Percentiles rank a stretch among this genome's conserved stretches.
phyloP scores from a whole-genome alignment of 2,888 invertebrate species.

The Alloplasta piceator region DNA sequence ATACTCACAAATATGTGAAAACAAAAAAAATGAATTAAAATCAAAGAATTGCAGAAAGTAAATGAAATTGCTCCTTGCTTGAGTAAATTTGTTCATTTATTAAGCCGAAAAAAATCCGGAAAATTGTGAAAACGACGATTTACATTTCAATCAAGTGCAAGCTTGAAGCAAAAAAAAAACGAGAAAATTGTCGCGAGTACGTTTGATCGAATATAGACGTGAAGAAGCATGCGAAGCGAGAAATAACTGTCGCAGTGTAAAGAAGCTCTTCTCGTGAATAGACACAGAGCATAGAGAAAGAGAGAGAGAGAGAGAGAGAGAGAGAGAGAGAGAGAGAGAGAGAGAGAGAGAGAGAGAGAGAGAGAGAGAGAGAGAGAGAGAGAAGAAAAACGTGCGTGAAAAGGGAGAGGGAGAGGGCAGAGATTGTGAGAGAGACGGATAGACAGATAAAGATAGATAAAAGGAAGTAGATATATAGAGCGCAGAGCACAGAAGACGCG shows the following conservation, averaged over 20 bases:
- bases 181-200: not conserved
- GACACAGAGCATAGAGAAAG: slow-evolving; percentile 8
- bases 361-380: slow-evolving; percentile 58
- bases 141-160: not conserved
- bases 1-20: no score
- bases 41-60: no score
- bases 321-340: not conserved
- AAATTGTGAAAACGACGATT: not conserved
- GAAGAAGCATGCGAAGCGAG: slow-evolving; percentile 31
- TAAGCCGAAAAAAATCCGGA: not conserved
- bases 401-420: not conserved
- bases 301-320: not conserved
- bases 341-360: slow-evolving; percentile 42
- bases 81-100: not conserved
- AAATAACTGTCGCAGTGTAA: slow-evolving; percentile 54
- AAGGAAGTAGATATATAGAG: slow-evolving; percentile 42
- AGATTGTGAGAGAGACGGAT: slow-evolving; percentile 48
- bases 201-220: not conserved
- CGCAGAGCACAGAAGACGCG: slow-evolving; percentile 19
- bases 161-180: not conserved
- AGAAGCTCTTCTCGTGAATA: slow-evolving; percentile 42
- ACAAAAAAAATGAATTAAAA: not conserved
- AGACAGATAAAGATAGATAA: slow-evolving; percentile 64
- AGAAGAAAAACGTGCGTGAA: slow-evolving; percentile 22
- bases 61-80: no score